Evolutionary conservation across 2,113 vertebrate species (phyloP).

Genomic region (Lampris incognitus): DNA sequence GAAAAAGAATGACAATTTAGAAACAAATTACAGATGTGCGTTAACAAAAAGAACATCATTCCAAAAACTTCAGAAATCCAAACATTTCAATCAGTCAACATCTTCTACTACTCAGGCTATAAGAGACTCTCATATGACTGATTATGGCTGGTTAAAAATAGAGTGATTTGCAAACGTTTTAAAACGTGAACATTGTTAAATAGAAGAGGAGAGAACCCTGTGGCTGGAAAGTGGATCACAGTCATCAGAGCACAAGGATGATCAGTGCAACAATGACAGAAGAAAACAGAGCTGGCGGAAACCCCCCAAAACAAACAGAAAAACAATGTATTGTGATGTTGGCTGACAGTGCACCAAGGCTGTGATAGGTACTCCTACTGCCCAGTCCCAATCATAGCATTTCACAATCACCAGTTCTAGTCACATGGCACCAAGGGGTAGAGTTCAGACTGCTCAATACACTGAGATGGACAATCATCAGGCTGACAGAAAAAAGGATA

Average conservation of each 20-base stretch:
- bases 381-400: slow-evolving; percentile 13
- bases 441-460: slow-evolving; percentile 27
- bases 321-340: slow-evolving; percentile 24
- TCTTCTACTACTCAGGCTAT: not conserved
- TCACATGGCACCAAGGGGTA: slow-evolving; percentile 14
- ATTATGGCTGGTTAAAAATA: not conserved
- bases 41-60: not conserved
- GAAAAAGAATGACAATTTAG: slow-evolving; percentile 34
- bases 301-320: not conserved
- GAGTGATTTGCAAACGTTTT: not conserved
- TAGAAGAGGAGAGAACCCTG: slow-evolving; percentile 1
- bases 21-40: not conserved
- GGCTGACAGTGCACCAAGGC: slow-evolving; percentile 27
- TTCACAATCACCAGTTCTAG: slow-evolving; percentile 29
- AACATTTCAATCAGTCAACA: not conserved
- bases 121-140: not conserved
- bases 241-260: slow-evolving; percentile 3
- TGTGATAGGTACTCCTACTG: not conserved
- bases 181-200: not conserved
- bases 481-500: slow-evolving; percentile 2
- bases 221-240: not conserved
- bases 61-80: not conserved
- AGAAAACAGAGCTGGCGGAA: not conserved
- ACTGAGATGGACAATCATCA: not conserved
- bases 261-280: not conserved